These are phyloP conservation scores for Myiozetetes cayanensis DNA, from an alignment of 2,113 vertebrate genomes.

Conservation along the genomic window DNA sequence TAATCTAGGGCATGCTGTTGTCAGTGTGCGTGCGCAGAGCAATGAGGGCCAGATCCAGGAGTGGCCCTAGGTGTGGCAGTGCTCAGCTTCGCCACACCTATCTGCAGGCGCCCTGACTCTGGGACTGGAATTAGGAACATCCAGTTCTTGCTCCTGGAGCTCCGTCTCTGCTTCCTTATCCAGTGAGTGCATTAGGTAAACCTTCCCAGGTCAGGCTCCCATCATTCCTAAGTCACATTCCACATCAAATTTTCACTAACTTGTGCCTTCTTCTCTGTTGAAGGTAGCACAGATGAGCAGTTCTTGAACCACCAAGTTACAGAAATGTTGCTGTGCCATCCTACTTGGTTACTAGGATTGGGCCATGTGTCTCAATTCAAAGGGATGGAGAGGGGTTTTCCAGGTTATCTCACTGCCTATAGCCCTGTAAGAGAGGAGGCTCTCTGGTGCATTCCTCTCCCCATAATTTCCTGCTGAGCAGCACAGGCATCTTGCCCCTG, in stretches of 20 bases:
- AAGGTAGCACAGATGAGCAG: not conserved
- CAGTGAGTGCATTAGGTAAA: not conserved
- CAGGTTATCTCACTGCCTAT: not conserved
- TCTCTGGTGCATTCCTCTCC: not conserved
- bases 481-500: not conserved
- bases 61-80: constrained; percentile 42
- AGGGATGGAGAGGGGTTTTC: not conserved
- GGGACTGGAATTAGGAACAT: constrained; percentile 62
- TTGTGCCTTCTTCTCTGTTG: not conserved
- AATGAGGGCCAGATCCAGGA: not conserved
- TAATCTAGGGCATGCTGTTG: constrained; percentile 38
- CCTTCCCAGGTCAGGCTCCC: not conserved
- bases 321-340: not conserved
- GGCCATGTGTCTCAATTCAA: accelerated
- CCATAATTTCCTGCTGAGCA: not conserved
- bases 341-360: not conserved
- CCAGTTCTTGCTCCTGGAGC: constrained; percentile 53
- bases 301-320: not conserved
- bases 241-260: not conserved
- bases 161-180: not conserved
- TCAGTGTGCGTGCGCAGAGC: not conserved
- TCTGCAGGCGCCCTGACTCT: constrained; percentile 14
- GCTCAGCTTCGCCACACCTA: constrained; percentile 38
- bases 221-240: not conserved
- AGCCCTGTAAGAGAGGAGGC: not conserved